Conservation (phyloP, 2,888 invertebrate genomes). For the Azorinus chamasolen region DNA sequence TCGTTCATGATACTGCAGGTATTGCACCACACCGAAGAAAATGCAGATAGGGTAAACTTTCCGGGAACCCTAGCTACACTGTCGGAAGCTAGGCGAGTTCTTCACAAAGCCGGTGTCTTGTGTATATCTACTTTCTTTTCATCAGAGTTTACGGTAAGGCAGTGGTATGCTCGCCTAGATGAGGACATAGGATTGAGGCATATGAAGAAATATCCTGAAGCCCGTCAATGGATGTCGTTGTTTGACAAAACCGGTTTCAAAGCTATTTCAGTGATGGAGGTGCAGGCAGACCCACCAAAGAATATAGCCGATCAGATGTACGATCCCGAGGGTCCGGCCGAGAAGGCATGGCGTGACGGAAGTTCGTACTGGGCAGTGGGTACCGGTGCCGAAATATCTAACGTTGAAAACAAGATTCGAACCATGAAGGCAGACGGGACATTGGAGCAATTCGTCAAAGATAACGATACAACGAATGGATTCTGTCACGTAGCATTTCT, state of each 20-base stretch:
- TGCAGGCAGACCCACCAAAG: neutral
- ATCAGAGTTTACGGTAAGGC: neutral
- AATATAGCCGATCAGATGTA: neutral
- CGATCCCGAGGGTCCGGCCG: conserved; percentile 18
- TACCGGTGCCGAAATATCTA: conserved; percentile 13
- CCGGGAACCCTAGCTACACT: conserved; percentile 22
- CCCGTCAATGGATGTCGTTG: neutral
- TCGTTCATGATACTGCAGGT: conserved; percentile 8
- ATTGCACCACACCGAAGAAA: conserved; percentile 20
- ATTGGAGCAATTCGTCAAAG: conserved; percentile 21
- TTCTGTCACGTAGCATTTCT: conserved; percentile 8
- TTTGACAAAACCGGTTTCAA: neutral
- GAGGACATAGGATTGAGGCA: conserved; percentile 1
- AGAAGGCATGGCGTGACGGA: conserved; percentile 19
- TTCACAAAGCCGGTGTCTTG: conserved; percentile 11
- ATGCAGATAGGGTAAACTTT: conserved; percentile 16
- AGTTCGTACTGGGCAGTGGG: conserved; percentile 24
- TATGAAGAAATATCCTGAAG: neutral
- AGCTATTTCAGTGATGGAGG: neutral
- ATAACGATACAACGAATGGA: conserved; percentile 4
- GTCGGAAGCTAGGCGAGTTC: conserved; percentile 20
- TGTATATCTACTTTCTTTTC: conserved; percentile 11
- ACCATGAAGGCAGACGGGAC: conserved; percentile 18
- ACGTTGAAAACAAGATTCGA: conserved; percentile 9
- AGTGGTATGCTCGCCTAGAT: neutral